Conservation (phyloP, 2,888 invertebrate species). For the Temnothorax ravouxi region DNA sequence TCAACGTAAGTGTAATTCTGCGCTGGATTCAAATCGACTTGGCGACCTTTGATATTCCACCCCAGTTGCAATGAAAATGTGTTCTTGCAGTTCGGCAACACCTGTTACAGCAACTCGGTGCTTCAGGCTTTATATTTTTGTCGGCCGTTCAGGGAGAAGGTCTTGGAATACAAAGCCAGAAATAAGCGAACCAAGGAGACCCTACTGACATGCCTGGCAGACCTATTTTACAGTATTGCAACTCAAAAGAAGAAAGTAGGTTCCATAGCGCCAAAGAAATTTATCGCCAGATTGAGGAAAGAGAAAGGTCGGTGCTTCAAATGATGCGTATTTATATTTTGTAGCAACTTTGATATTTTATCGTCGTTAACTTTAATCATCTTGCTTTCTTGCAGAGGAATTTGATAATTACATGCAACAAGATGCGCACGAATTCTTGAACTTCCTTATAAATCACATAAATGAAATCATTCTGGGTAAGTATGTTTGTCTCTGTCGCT, state of each 20-base stretch:
- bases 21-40: not conserved
- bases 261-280: conserved; percentile 99
- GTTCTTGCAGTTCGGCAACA: conserved; percentile 97
- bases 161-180: conserved; percentile 98
- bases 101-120: conserved; percentile 99
- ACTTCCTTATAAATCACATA: conserved; percentile 99
- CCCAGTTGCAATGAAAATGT: conserved; percentile 29
- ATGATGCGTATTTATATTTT: not conserved
- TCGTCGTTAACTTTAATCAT: not conserved
- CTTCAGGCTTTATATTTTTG: conserved; percentile 99
- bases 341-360: not conserved
- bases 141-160: conserved; percentile 99
- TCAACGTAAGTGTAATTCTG: conserved; percentile 93
- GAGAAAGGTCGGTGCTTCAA: conserved; percentile 93
- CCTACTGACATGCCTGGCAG: conserved; percentile 98
- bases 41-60: conserved; percentile 4
- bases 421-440: conserved; percentile 99
- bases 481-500: conserved; percentile 69
- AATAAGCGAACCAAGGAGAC: conserved; percentile 99
- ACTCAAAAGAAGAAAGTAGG: conserved; percentile 99
- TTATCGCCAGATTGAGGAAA: conserved; percentile 98
- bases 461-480: conserved; percentile 98
- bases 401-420: conserved; percentile 99
- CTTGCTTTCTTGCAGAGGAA: conserved; percentile 91
- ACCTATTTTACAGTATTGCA: conserved; percentile 99